phyloP scores from a whole-genome alignment of 2,888 invertebrate genomes.

The Ceraclea dissimilis region DNA sequence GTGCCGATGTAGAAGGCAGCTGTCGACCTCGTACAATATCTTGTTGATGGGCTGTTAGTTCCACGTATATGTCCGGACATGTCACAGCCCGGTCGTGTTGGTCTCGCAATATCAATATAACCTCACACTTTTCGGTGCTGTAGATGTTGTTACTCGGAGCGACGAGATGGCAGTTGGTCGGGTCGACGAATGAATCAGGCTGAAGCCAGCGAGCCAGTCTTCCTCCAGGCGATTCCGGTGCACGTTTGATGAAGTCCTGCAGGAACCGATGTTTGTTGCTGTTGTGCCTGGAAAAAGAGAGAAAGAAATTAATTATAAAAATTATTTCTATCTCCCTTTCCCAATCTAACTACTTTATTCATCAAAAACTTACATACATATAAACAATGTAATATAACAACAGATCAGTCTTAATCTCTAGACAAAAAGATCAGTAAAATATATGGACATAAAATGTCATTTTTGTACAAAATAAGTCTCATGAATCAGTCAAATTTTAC shows the following conservation, averaged over 20 bases:
- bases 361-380: background rate
- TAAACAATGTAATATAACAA: too few relatives aligned
- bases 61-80: conserved; percentile 76
- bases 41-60: conserved; percentile 32
- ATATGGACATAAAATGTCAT: too few relatives aligned
- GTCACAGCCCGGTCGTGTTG: conserved; percentile 87
- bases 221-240: conserved; percentile 80
- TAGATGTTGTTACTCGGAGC: conserved; percentile 66
- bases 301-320: background rate
- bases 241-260: conserved; percentile 84
- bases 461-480: too few relatives aligned
- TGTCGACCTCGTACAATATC: background rate
- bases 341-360: background rate
- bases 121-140: conserved; percentile 55
- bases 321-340: background rate
- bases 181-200: conserved; percentile 87
- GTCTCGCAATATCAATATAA: conserved; percentile 77
- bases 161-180: conserved; percentile 75
- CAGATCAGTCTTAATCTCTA: too few relatives aligned
- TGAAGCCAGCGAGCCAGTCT: conserved; percentile 92
- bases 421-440: too few relatives aligned
- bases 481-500: too few relatives aligned
- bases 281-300: conserved; percentile 5
- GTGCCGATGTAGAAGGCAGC: background rate
- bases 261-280: conserved; percentile 83